Base-by-base conservation (phyloP, 2,888 invertebrate species). In the Xestia xanthographa region DNA sequence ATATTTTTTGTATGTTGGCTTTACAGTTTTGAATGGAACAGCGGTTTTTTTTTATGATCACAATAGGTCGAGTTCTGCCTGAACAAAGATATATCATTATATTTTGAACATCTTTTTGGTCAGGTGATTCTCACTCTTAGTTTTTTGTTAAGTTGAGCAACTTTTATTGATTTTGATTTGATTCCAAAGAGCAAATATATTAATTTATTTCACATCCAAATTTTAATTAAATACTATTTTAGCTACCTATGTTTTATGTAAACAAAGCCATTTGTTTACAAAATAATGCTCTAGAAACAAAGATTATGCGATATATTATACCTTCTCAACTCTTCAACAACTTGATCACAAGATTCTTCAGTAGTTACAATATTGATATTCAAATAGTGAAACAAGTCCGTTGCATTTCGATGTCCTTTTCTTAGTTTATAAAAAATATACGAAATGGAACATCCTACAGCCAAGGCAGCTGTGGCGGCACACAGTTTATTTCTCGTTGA, bases 241-340 rank as follows among this genome's bases (percentile, higher is more conserved):
- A 41, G 20, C 38, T 45, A 41, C n/a, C n/a, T n/a, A n/a, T n/a
- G n/a, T 0, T 12, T 11, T 29, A n/a, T 41, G 41, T 80, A 66
- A 72, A 45, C 20, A 66, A 67, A 66, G 17, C 20, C 11, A 12
- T 38, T 65, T 68, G 48, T 50, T 79, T 41, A 70, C 26, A 79
- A 34, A 34, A 22, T 20, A 48, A 43, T 22, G 20, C 2, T 50
- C 4, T 6, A 34, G 3, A 45, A 72, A n/a, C 5, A 60, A 62
- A 50, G 2, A 12, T 17, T 50, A 45, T n/a, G n/a, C n/a, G n/a
- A n/a, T n/a, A n/a, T 41, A 34, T 34, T 34, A 34, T 87, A 95
- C 95, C 92, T 93, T 78, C 83, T 89, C 76, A 95, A 83, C 82
- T 94, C 93, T 9, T 68, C 45, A 4, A 95, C 89, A n/a, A 93